Percentiles rank a stretch among this genome's conserved stretches.
These are phyloP conservation scores for Sweltsa coloradensis DNA, from an alignment of 1,140 invertebrate species.

Conservation along the genomic window DNA sequence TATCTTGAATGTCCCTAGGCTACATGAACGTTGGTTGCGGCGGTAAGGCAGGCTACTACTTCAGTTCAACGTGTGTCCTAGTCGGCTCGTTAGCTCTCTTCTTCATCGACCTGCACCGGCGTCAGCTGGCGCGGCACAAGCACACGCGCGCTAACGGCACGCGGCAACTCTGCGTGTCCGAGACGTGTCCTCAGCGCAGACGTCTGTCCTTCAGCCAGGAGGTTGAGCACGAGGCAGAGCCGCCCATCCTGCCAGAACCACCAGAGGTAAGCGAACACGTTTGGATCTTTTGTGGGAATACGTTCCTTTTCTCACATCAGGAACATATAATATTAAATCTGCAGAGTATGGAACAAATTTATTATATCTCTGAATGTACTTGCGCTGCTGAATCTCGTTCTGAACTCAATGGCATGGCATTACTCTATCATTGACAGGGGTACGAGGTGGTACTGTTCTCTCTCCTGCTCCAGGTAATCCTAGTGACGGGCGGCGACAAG, in stretches of 20 bases:
- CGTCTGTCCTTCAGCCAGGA: constrained; percentile 44
- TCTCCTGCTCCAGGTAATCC: not conserved
- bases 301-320: no score
- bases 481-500: constrained; percentile 29
- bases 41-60: constrained; percentile 66
- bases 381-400: not conserved
- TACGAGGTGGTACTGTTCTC: not conserved
- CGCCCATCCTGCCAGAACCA: not conserved
- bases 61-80: constrained; percentile 63
- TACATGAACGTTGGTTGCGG: constrained; percentile 65
- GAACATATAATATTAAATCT: no score
- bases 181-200: constrained; percentile 40
- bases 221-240: constrained; percentile 30
- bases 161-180: constrained; percentile 39
- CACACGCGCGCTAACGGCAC: constrained; percentile 45
- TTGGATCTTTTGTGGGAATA: no score
- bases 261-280: no score
- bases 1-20: no score
- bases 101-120: constrained; percentile 63
- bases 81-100: constrained; percentile 64
- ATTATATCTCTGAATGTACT: no score
- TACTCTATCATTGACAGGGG: not conserved
- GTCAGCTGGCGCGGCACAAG: constrained; percentile 52
- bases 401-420: not conserved
- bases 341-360: no score